Percentiles rank a stretch among this genome's conserved stretches.
phyloP scores from a whole-genome alignment of 1,140 invertebrate genomes.

The Magallana ariakensis region DNA sequence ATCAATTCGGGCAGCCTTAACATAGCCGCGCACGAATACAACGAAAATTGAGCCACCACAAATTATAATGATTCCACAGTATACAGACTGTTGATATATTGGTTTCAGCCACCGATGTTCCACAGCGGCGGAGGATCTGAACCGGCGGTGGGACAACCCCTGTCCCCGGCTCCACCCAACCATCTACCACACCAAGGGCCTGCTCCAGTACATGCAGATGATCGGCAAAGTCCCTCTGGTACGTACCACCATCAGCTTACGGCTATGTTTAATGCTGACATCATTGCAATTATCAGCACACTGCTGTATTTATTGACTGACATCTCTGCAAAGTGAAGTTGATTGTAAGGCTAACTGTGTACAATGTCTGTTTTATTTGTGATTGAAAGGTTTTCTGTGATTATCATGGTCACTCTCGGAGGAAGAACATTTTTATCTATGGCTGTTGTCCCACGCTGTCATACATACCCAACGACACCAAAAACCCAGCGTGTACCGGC shows the following conservation, averaged over 20 bases:
- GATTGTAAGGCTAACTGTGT: no score
- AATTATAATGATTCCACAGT: no score
- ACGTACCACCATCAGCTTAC: constrained; percentile 23
- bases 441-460: constrained; percentile 86
- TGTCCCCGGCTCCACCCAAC: constrained; percentile 89
- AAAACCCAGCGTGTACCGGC: constrained; percentile 74
- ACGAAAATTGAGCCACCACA: no score
- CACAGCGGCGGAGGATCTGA: constrained; percentile 90
- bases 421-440: constrained; percentile 94
- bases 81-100: neutral
- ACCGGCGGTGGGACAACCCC: constrained; percentile 89
- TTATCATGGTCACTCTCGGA: constrained; percentile 92
- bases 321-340: no score
- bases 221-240: constrained; percentile 75
- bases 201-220: constrained; percentile 76
- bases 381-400: constrained; percentile 91
- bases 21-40: no score
- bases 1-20: no score
- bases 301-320: no score
- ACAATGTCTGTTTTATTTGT: neutral
- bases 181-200: constrained; percentile 94
- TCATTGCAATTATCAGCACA: no score
- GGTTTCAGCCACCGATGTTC: constrained; percentile 87
- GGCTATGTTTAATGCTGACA: no score
- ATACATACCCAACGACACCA: constrained; percentile 76